Evolutionary conservation across 2,888 invertebrate genomes (phyloP), one percentile per base, ranked within the genome.

Genomic region (Eupithecia exiguata): DNA sequence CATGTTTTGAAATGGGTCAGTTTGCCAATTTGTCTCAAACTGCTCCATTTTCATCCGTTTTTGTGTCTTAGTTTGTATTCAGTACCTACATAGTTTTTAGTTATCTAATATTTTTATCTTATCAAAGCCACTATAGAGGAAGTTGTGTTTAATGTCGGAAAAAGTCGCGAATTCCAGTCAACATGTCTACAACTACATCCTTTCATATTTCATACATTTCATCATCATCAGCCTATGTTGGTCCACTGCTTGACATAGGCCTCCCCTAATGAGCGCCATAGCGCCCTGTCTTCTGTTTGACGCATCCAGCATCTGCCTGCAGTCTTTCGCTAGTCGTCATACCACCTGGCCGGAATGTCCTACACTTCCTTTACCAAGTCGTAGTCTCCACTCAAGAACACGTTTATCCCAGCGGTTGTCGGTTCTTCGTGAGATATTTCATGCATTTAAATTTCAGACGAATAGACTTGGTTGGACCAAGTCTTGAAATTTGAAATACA

Each of bases 71-170:
- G 53, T 53, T 36, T 36, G 36, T 63, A 36, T 0, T 36, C n/a
- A 36, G 16, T 25, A 21, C 3, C 0, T 25, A 36, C 2, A 36
- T 36, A 63, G 9, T n/a, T 65, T 36, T 38, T 65, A 1, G 35
- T 38, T 65, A 65, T 70, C 65, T 12, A 43, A 43, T 6, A 38
- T 43, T 38, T 43, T 38, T 40, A 71, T 71, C 70, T 70, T 70
- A 70, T 70, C 70, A 70, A 46, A 65, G n/a, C 63, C 36, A 63
- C 49, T 49, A n/a, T 21, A 49, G 21, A 65, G 36, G 49, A 63
- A 70, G 70, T 70, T 25, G 36, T 65, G 12, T 58, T 58, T 58
- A 5, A 25, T 58, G 58, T 25, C 53, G 21, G 53, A 21, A 49
- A n/a, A n/a, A n/a, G 49, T 49, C 21, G 53, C 21, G 53, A 58